Evolutionary conservation across 2,797 vertebrate species (phyloP).

Genomic region (Neosilurus mollespiculum): DNA sequence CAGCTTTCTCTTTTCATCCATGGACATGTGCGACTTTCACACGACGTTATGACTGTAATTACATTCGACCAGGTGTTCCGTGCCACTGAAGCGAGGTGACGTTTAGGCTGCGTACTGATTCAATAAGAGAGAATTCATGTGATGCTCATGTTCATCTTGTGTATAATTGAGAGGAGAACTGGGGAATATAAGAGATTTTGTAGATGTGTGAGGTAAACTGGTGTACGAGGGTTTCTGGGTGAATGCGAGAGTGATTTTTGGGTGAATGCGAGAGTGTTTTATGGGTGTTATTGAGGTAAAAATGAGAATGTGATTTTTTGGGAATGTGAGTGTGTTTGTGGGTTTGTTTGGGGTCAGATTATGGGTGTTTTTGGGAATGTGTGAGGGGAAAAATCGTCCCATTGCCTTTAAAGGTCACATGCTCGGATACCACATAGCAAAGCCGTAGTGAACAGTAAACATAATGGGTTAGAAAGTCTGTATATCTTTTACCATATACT

Average conservation of each 20-base stretch:
- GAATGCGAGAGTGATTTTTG: not conserved
- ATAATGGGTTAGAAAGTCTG: too few relatives aligned
- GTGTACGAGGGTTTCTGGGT: not conserved
- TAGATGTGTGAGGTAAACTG: not conserved
- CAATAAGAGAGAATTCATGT: not conserved
- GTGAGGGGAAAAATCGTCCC: too few relatives aligned
- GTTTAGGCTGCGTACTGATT: not conserved
- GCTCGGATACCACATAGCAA: too few relatives aligned
- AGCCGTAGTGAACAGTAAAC: too few relatives aligned
- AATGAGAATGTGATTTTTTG: not conserved
- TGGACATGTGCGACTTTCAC: conserved; percentile 15
- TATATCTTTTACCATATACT: too few relatives aligned
- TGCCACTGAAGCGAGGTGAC: not conserved
- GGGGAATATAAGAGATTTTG: not conserved
- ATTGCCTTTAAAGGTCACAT: too few relatives aligned
- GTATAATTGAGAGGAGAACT: not conserved
- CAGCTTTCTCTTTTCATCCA: conserved; percentile 51
- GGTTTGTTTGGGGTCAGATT: not conserved
- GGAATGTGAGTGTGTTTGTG: not conserved
- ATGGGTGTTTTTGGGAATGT: too few relatives aligned
- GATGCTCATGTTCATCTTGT: too few relatives aligned
- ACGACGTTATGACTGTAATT: not conserved
- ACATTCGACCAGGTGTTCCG: not conserved
- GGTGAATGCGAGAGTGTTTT: not conserved
- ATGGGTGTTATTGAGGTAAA: not conserved